phyloP scores from a whole-genome alignment of 1,140 invertebrate species.

The Centruroides sculpturatus region DNA sequence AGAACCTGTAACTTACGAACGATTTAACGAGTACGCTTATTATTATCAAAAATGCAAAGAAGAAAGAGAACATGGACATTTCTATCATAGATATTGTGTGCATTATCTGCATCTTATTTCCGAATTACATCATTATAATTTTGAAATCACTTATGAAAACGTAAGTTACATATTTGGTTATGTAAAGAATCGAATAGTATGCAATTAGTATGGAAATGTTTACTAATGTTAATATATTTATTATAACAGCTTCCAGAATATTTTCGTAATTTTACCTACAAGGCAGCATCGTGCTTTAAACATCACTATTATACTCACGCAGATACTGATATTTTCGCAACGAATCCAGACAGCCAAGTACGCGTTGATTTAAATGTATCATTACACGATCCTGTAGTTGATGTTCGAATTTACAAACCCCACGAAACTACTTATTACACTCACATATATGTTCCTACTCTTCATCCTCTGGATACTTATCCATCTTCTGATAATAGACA shows the following conservation, averaged over 20 bases:
- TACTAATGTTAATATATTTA: no score
- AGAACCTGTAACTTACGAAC: conserved; percentile 5
- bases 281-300: neutral
- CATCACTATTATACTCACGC: conserved; percentile 1
- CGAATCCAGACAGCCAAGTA: neutral
- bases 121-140: conserved; percentile 4
- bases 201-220: no score
- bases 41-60: conserved; percentile 8
- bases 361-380: conserved; percentile 6
- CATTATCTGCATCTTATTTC: conserved; percentile 4
- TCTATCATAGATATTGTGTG: conserved; percentile 4
- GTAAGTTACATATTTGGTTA: neutral
- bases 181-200: no score
- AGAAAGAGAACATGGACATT: conserved; percentile 1
- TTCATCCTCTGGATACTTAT: no score
- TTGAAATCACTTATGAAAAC: conserved; percentile 6
- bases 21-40: conserved; percentile 12
- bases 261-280: conserved; percentile 7
- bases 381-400: neutral
- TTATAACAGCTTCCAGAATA: conserved; percentile 1
- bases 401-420: conserved; percentile 5
- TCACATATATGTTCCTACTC: neutral
- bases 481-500: no score
- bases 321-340: neutral
- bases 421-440: neutral